A percentile compares a stretch with the other conserved stretches of the same genome.
These are phyloP conservation scores for Euplexia lucipara DNA, from an alignment of 2,888 invertebrate genomes.

Conservation along the genomic window DNA sequence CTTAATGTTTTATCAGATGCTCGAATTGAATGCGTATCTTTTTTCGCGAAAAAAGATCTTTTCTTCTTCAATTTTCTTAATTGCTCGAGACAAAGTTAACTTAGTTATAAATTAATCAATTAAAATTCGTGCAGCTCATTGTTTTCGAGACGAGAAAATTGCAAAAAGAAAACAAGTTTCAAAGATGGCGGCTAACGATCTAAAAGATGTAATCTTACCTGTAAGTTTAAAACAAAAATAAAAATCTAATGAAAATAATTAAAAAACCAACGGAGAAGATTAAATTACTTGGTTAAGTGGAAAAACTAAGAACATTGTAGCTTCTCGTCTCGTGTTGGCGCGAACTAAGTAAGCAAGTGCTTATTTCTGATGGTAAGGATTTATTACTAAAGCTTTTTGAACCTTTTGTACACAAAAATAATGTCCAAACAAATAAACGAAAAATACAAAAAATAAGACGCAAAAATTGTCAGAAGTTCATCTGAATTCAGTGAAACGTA, in stretches of 20 bases:
- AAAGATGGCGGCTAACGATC: slow-evolving; percentile 21
- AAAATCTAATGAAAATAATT: slow-evolving; percentile 23
- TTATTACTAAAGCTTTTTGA: too few species aligned
- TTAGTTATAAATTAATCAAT: slow-evolving; percentile 35
- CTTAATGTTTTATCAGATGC: slow-evolving; percentile 24
- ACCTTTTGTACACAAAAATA: too few species aligned
- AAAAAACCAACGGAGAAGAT: slow-evolving; percentile 12
- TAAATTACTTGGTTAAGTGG: slow-evolving; percentile 1
- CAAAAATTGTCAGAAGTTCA: slow-evolving; percentile 3
- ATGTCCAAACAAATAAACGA: too few species aligned
- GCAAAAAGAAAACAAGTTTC: not conserved
- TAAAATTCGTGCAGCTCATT: slow-evolving; percentile 6
- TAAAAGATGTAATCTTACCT: slow-evolving; percentile 11
- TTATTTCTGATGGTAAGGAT: too few species aligned
- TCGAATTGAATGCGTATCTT: slow-evolving; percentile 18
- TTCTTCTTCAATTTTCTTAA: slow-evolving; percentile 12
- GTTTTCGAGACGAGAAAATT: slow-evolving; percentile 5
- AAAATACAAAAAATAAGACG: not conserved
- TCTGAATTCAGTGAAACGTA: slow-evolving; percentile 11
- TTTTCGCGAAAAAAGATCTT: not conserved
- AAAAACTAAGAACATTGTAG: not conserved
- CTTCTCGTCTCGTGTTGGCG: not conserved
- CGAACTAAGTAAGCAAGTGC: not conserved
- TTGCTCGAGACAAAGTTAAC: slow-evolving; percentile 8
- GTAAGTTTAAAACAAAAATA: slow-evolving; percentile 17